Percentiles rank a stretch among this genome's conserved stretches.
phyloP scores from a whole-genome alignment of 53 echinoderm and acorn worm species.

The Luidia sarsii region DNA sequence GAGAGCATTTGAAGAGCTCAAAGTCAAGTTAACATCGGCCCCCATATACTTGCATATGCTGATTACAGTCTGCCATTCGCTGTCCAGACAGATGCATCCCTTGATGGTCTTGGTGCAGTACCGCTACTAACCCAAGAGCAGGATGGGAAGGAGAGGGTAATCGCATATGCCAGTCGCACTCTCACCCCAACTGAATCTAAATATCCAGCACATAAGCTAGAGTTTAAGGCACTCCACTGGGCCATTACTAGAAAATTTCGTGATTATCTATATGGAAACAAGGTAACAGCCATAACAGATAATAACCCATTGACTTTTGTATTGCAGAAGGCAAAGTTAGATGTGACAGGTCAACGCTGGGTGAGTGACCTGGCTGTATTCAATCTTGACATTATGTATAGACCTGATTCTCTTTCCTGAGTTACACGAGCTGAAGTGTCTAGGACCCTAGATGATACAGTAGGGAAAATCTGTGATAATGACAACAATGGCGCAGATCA shows the following conservation, averaged over 20 bases:
- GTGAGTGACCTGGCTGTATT: not conserved
- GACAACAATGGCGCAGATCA: too few species aligned
- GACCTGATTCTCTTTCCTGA: conserved; percentile 29
- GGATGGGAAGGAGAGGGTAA: too few species aligned
- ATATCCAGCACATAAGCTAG: too few species aligned
- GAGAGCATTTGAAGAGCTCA: conserved; percentile 17
- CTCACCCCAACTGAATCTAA: too few species aligned
- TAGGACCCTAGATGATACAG: not conserved
- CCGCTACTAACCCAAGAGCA: conserved; percentile 30
- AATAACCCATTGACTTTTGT: conserved; percentile 34
- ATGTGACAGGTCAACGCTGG: conserved; percentile 37
- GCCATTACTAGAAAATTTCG: not conserved
- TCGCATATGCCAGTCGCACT: too few species aligned
- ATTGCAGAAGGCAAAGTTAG: not conserved
- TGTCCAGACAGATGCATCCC: conserved; percentile 57
- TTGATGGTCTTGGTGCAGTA: conserved; percentile 48
- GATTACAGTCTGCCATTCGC: conserved; percentile 34
- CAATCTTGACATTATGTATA: conserved; percentile 17
- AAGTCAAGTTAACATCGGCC: not conserved
- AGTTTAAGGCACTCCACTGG: too few species aligned
- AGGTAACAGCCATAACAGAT: not conserved
- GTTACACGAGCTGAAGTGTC: conserved; percentile 17
- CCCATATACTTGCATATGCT: conserved; percentile 41
- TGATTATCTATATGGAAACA: not conserved
- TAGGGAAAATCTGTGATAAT: too few species aligned